Percentiles rank a stretch among this genome's conserved stretches.
These are phyloP conservation scores for Cyclina sinensis DNA, from an alignment of 1,140 invertebrate species.

Conservation along the genomic window DNA sequence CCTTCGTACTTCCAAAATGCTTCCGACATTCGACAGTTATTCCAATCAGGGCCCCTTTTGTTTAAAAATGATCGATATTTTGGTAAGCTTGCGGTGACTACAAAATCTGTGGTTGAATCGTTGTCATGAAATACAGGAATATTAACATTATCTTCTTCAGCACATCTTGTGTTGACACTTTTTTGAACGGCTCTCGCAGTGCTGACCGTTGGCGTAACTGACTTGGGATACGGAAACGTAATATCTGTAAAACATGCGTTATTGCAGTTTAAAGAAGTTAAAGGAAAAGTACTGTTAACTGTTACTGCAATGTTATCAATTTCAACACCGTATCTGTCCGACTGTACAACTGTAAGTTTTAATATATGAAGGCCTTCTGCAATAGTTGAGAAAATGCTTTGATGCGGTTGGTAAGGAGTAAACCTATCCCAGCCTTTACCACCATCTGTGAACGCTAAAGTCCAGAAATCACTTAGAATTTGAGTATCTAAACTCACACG, in stretches of 20 bases:
- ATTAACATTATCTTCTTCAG: slow-evolving; percentile 63
- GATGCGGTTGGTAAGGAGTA: not conserved
- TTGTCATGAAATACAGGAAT: slow-evolving; percentile 57
- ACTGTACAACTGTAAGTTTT: not conserved
- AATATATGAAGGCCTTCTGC: slow-evolving; percentile 28
- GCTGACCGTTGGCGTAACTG: not conserved
- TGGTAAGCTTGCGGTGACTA: slow-evolving; percentile 52
- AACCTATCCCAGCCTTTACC: slow-evolving; percentile 46
- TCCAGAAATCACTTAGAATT: not conserved
- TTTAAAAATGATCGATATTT: slow-evolving; percentile 61
- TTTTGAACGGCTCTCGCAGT: slow-evolving; percentile 26
- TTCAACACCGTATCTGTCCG: slow-evolving; percentile 59
- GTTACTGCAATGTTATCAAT: slow-evolving; percentile 39
- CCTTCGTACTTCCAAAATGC: slow-evolving; percentile 41
- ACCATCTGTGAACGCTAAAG: not conserved
- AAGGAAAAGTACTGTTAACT: not conserved
- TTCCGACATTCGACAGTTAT: slow-evolving; percentile 62
- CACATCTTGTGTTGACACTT: slow-evolving; percentile 48
- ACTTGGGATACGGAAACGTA: not conserved
- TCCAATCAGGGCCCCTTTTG: slow-evolving; percentile 69
- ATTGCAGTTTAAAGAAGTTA: slow-evolving; percentile 11
- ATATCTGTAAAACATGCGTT: slow-evolving; percentile 58
- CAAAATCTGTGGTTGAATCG: slow-evolving; percentile 1
- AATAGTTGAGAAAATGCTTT: too few species aligned
- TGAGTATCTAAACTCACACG: slow-evolving; percentile 18